Percentiles rank a stretch among this genome's conserved stretches.
Evolutionary conservation across 2,113 vertebrate species (phyloP).

Genomic region (Eubucco bourcierii): DNA sequence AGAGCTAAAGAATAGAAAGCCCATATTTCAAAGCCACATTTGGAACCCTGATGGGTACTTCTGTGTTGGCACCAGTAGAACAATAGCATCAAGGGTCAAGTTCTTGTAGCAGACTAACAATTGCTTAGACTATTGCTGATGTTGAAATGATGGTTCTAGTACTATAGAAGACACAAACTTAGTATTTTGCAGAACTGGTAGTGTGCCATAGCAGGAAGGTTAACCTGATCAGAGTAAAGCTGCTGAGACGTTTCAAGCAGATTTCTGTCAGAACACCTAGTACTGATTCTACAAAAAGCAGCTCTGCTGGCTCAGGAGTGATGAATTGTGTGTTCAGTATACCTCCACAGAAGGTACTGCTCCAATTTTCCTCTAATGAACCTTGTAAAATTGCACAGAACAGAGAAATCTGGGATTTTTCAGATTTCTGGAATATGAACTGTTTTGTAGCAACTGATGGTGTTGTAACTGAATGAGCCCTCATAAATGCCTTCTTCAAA

Average conservation of each 20-base stretch:
- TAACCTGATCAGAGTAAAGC: background rate
- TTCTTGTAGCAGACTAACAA: background rate
- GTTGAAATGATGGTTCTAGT: background rate
- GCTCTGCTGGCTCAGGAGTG: background rate
- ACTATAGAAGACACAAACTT: background rate
- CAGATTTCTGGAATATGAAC: conserved; percentile 10
- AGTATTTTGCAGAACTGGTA: background rate
- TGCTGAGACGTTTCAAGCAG: background rate
- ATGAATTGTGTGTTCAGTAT: background rate
- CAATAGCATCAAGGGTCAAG: background rate
- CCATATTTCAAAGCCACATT: background rate
- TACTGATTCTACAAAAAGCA: background rate
- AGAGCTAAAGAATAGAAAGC: background rate
- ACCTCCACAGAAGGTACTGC: background rate
- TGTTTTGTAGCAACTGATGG: conserved; percentile 64
- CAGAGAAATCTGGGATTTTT: conserved; percentile 54
- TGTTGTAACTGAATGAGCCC: conserved; percentile 43
- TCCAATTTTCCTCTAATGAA: background rate
- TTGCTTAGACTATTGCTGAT: background rate
- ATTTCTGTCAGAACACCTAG: background rate
- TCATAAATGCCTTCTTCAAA: conserved; percentile 31
- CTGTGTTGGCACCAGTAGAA: background rate
- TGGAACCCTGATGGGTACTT: background rate
- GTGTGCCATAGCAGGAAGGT: background rate
- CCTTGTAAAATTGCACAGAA: conserved; percentile 3